Evolutionary conservation across 2,113 vertebrate genomes (phyloP).

Genomic region (Anser cygnoides): DNA sequence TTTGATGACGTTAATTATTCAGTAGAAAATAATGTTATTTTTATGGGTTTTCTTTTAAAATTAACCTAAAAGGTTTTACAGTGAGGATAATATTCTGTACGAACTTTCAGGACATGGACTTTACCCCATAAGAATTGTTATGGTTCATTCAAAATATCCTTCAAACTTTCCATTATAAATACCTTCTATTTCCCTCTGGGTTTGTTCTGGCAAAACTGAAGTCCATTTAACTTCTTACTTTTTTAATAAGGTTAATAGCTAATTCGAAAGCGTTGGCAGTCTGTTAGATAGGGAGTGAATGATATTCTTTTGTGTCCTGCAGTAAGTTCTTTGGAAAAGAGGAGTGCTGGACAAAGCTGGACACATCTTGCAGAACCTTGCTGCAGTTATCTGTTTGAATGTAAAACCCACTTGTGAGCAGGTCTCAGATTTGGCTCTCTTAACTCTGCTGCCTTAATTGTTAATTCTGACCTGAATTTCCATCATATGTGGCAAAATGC

Average conservation of each 20-base stretch:
- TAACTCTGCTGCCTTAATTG: background rate
- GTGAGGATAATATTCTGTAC: background rate
- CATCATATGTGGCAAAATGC: background rate
- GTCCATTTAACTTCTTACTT: background rate
- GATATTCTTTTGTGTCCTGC: background rate
- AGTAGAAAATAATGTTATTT: background rate
- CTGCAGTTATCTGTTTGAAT: background rate
- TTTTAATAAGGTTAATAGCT: background rate
- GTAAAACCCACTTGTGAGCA: background rate
- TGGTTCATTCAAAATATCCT: background rate
- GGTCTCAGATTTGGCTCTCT: background rate
- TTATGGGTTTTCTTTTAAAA: background rate
- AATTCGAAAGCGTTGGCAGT: background rate
- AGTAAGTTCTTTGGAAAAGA: background rate
- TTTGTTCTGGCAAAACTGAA: constrained; percentile 3
- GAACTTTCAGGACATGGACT: background rate
- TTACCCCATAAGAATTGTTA: background rate
- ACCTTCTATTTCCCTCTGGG: background rate
- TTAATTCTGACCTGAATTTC: background rate
- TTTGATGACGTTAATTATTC: background rate
- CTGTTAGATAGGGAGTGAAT: background rate
- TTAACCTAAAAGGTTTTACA: background rate
- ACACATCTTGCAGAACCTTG: background rate
- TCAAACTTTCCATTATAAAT: background rate
- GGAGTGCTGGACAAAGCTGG: background rate